Conservation (phyloP, 2,888 invertebrate genomes). For the Epinotia nisella region DNA sequence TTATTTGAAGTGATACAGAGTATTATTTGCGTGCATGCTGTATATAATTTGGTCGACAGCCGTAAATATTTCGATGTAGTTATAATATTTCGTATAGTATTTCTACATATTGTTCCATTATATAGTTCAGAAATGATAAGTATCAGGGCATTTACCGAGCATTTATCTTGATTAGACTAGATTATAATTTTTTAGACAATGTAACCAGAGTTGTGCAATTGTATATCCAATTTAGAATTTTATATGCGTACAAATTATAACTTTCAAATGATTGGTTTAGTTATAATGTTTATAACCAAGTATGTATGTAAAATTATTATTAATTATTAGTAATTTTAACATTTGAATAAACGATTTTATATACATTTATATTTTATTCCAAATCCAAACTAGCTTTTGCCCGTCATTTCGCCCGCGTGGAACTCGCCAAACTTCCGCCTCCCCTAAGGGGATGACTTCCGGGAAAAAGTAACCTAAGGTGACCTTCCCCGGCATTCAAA, state of each 20-base stretch:
- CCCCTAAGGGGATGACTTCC: too few relatives aligned
- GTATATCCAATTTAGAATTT: conserved; percentile 49
- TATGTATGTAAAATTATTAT: conserved; percentile 23
- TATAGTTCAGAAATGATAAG: conserved; percentile 23
- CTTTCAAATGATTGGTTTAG: conserved; percentile 13
- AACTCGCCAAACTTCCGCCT: too few relatives aligned
- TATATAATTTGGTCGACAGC: neutral
- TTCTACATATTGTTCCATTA: conserved; percentile 19
- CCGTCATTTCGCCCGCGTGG: too few relatives aligned
- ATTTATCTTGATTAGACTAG: conserved; percentile 52
- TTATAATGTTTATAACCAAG: conserved; percentile 13
- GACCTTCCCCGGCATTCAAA: too few relatives aligned
- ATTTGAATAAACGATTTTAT: conserved; percentile 31
- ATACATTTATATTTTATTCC: neutral
- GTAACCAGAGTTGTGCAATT: conserved; percentile 43
- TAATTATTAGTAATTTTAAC: conserved; percentile 37
- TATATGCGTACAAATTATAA: conserved; percentile 19
- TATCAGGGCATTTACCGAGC: conserved; percentile 54
- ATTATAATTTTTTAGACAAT: conserved; percentile 41
- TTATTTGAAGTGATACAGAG: neutral
- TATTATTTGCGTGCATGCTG: neutral
- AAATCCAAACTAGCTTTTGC: too few relatives aligned
- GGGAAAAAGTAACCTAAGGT: too few relatives aligned
- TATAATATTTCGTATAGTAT: neutral
- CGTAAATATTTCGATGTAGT: neutral